Evolutionary conservation across 2,797 vertebrate species (phyloP), one percentile per base, ranked within the genome.

Genomic region (Adrianichthys oophorus): DNA sequence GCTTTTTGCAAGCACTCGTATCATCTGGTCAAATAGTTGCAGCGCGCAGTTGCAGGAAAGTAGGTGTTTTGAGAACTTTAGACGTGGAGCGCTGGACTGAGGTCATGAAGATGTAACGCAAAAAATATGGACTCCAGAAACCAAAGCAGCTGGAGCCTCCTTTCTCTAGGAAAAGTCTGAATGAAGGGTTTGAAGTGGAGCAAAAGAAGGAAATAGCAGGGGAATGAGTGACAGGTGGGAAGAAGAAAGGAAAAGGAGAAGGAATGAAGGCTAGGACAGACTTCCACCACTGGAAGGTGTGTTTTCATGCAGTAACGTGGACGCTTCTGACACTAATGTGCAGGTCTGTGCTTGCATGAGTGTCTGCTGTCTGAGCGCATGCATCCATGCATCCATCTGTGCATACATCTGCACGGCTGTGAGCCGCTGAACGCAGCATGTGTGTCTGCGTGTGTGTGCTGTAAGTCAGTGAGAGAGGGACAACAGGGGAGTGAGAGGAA

Each of bases 391-490:
- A 55, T 79, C 68, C 60, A 60, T 77, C 75, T 61, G 23, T 15
- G 42, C 63, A 63, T 68, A 69, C 13, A 47, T 71, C 69, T 70
- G 66, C 41, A 18, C 24, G 40, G 55, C 72, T 76, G 54, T 49
- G 65, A 18, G 74, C 71, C 65, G 71, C 52, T 52, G 44, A 63
- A 42, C 18, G 24, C 7, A 3, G 59, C 41, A 45, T 78, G 80
- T 66, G 70, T 68, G 70, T 21, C 78, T 62, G 71, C 68, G 59
- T 19, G 59, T 47, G 65, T 47, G 56, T 45, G 60, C 44, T 76
- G 69, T 19, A 59, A 68, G 62, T 63, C 50, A 49, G 80, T 12
- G 75, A 79, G 83, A 82, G 76, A 72, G 77, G 65, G 78, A 77
- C 79, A 70, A 63, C 65, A 46, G 66, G 76, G 72, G 70, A 70